Percentiles rank a stretch among this genome's conserved stretches.
Conservation (phyloP, 2,113 vertebrate genomes). For the Macheiramphus alcinus region DNA sequence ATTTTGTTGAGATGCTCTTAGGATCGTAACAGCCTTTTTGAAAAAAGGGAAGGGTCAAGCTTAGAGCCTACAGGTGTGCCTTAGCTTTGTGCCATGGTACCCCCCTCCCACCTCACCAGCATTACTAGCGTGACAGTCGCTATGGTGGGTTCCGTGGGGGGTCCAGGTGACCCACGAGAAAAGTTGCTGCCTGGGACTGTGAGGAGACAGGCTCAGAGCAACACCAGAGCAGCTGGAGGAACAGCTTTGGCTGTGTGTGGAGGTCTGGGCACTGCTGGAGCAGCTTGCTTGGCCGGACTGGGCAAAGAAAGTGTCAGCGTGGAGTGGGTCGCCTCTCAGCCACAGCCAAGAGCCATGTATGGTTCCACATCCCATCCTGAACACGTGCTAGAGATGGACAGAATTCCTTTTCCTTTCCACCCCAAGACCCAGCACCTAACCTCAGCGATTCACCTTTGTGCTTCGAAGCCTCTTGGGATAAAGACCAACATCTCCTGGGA, state of each 20-base stretch:
- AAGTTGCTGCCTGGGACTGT: neutral
- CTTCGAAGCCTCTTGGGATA: neutral
- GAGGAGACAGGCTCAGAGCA: neutral
- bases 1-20: neutral
- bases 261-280: neutral
- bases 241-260: neutral
- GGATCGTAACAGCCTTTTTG: neutral
- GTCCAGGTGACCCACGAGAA: neutral
- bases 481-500: neutral
- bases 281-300: neutral
- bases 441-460: neutral
- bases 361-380: neutral
- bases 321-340: neutral
- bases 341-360: neutral
- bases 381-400: fast-evolving
- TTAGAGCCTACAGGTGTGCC: too few relatives aligned
- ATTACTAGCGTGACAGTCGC: fast-evolving
- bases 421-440: too few relatives aligned
- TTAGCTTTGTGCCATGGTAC: neutral
- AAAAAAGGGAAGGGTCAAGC: neutral
- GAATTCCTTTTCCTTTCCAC: neutral
- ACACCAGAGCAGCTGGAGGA: neutral
- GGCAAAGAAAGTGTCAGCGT: neutral
- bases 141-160: neutral
- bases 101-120: neutral